These are phyloP conservation scores for Halisarca cf. caerulea DNA, from an alignment of 37 sponge, comb jelly and placozoan species.

Conservation along the genomic window DNA sequence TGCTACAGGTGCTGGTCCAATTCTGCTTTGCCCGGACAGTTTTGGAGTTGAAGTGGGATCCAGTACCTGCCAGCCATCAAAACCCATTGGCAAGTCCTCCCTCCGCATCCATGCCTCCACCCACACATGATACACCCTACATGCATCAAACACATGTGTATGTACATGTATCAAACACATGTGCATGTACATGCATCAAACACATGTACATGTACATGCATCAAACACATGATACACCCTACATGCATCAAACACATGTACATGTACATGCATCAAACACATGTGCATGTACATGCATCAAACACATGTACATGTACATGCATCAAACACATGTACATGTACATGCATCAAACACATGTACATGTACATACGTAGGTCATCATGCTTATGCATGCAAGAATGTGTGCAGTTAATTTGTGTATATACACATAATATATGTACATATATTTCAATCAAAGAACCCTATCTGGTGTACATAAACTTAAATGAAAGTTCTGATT, in stretches of 20 bases:
- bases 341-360: too few species aligned
- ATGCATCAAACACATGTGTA: background rate
- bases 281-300: background rate
- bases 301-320: background rate
- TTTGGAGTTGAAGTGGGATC: constrained; percentile 50
- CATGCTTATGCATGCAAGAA: too few species aligned
- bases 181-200: background rate
- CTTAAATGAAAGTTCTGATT: too few species aligned
- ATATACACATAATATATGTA: too few species aligned
- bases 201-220: background rate
- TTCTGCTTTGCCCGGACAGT: constrained; percentile 47
- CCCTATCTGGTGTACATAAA: too few species aligned
- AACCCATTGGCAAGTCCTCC: constrained; percentile 60
- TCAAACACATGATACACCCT: background rate
- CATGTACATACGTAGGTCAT: too few species aligned
- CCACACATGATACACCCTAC: constrained; percentile 89
- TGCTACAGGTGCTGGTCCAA: constrained; percentile 52
- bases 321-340: too few species aligned
- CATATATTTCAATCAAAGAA: too few species aligned
- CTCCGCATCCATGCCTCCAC: constrained; percentile 77
- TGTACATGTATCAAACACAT: background rate
- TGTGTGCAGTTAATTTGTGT: too few species aligned
- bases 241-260: background rate
- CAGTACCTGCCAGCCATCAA: constrained; percentile 74
- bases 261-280: background rate